Conservation (phyloP, 1,140 invertebrate species). For the Hypsibius dujardini region DNA sequence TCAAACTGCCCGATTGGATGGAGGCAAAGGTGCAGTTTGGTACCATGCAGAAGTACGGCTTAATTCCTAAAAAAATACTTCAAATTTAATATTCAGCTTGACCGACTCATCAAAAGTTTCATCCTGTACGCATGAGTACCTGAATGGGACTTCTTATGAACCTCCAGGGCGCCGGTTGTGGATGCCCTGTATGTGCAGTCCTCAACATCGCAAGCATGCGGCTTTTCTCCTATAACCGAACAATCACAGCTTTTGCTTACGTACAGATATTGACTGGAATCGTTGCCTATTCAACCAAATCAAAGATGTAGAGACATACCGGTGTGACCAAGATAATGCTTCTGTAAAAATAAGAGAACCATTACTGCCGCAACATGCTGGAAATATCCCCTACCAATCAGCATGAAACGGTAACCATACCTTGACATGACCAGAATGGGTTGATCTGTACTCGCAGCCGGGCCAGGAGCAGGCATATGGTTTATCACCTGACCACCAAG, state of each 20-base stretch:
- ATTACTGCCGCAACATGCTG: too few species aligned
- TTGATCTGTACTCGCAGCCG: not conserved
- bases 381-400: too few species aligned
- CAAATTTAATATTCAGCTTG: too few species aligned
- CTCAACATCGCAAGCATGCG: not conserved
- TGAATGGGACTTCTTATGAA: conserved; percentile 1
- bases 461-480: not conserved
- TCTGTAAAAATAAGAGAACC: not conserved
- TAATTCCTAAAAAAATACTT: not conserved
- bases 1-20: conserved; percentile 30
- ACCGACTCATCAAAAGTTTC: too few species aligned
- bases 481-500: not conserved
- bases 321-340: not conserved
- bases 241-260: not conserved
- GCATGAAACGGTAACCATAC: too few species aligned
- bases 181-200: not conserved
- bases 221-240: conserved; percentile 5
- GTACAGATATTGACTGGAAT: too few species aligned
- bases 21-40: not conserved
- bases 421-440: not conserved
- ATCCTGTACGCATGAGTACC: not conserved
- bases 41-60: conserved; percentile 5
- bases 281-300: not conserved
- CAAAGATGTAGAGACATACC: not conserved
- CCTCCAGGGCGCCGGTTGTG: not conserved